Evolutionary conservation across 2,888 invertebrate species (phyloP).

Genomic region (Parnassius orleans): DNA sequence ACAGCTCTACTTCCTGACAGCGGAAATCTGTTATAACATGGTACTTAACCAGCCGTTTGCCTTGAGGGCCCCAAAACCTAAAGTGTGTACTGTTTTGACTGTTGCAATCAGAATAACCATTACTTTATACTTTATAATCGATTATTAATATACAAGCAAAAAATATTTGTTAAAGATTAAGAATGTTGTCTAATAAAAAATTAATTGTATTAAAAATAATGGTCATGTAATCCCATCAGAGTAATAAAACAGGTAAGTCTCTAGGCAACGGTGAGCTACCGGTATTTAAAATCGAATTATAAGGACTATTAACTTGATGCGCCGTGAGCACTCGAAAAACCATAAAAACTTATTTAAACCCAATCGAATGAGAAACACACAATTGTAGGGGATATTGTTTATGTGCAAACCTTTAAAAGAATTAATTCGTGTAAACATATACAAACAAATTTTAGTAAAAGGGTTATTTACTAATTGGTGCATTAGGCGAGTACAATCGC

Average conservation of each 20-base stretch:
- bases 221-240: slow-evolving; percentile 1
- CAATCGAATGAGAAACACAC: slow-evolving; percentile 52
- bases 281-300: slow-evolving; percentile 31
- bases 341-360: slow-evolving; percentile 47
- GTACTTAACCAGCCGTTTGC: too few relatives aligned
- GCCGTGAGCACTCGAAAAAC: slow-evolving; percentile 47
- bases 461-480: slow-evolving; percentile 73
- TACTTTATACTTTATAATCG: too few relatives aligned
- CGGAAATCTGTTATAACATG: too few relatives aligned
- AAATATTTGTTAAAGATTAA: too few relatives aligned
- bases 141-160: too few relatives aligned
- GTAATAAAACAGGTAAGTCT: slow-evolving; percentile 20
- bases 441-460: slow-evolving; percentile 58
- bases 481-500: slow-evolving; percentile 60
- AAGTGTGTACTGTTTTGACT: too few relatives aligned
- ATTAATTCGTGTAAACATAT: slow-evolving; percentile 55
- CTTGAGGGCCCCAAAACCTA: too few relatives aligned
- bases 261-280: slow-evolving; percentile 37
- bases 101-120: too few relatives aligned
- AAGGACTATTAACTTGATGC: slow-evolving; percentile 42
- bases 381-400: slow-evolving; percentile 65
- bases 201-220: not conserved
- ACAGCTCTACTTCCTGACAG: too few relatives aligned
- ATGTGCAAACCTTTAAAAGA: slow-evolving; percentile 55
- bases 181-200: too few relatives aligned